Evolutionary conservation across 2,888 invertebrate genomes (phyloP).

Genomic region (Eristalinus aeneus): DNA sequence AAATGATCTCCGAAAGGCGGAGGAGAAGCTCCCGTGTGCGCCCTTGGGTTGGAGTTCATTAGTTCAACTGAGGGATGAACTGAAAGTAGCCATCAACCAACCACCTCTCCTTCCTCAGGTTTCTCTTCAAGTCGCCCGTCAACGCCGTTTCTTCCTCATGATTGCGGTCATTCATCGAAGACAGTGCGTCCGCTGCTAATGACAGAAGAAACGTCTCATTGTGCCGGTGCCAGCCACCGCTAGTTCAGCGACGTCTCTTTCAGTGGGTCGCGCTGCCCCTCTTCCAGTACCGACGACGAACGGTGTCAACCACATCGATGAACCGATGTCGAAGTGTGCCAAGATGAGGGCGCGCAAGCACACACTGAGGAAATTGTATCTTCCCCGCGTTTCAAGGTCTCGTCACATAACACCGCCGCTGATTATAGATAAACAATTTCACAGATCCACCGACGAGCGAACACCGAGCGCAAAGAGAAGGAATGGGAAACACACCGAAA

Average conservation of each 20-base stretch:
- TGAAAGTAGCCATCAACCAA: too few species aligned
- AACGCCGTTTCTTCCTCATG: too few species aligned
- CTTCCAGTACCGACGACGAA: neutral
- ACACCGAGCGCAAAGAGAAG: neutral
- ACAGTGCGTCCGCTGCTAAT: too few species aligned
- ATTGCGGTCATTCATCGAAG: too few species aligned
- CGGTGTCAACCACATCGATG: neutral
- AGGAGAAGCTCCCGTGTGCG: too few species aligned
- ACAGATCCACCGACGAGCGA: conserved; percentile 19
- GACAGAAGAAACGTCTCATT: too few species aligned
- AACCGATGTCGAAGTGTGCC: neutral
- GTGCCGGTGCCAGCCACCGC: too few species aligned
- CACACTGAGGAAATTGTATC: conserved; percentile 59
- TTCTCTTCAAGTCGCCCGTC: too few species aligned
- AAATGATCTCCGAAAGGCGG: neutral
- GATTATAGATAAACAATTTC: conserved; percentile 57
- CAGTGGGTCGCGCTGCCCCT: too few species aligned
- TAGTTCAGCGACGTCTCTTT: too few species aligned
- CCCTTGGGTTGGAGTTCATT: conserved; percentile 51
- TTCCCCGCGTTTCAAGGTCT: conserved; percentile 61
- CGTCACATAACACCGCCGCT: conserved; percentile 62
- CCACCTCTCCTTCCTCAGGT: too few species aligned
- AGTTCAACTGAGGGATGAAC: neutral
- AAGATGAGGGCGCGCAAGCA: conserved; percentile 27
- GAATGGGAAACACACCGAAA: conserved; percentile 53